Base-by-base conservation (phyloP, 1,140 invertebrate genomes). In the Drosophila kohkoa region DNA sequence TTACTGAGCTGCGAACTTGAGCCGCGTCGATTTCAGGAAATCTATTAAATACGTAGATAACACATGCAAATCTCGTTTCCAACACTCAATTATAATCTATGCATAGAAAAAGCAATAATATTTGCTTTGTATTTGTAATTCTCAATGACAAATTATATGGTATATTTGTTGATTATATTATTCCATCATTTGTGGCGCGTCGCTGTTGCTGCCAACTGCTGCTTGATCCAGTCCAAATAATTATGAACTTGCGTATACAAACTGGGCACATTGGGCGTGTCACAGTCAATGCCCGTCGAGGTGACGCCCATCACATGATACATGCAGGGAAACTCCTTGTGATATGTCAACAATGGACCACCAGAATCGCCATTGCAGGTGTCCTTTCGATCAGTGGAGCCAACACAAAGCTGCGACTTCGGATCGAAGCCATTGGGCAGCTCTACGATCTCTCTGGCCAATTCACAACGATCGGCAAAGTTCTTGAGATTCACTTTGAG, bases 391-490 rank as follows among this genome's bases (percentile, higher is more conserved):
- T 92, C 90, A 35, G 94, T 91, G 30, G 92, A 93, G 10, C 96
- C 96, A n/a, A 96, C 96, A 91, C 96, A 97, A 11, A 97, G 77
- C 81, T 94, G 94, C 66, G 93, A 93, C 2, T 93, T 92, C 1
- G 92, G 68, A 15, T 93, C 48, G 25, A 94, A 93, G 0, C 94
- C 94, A 77, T 71, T 83, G 77, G 68, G 91, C 20, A 93, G 92
- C 13, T 74, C 75, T 0, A 68, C 55, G 13, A 74, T 66, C 11
- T 86, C 76, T 0, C 45, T 52, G 5, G 25, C 59, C 1, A 16
- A 46, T 0, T 55, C 20, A 15, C 82, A 86, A 0, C 52, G 46
- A 1, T 41, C 28, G 0, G 59, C 46, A 25, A 66, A 87, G 30
- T 65, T 62, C 0, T 10, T 93, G 3, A 94, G 81, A 10, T 91